Conservation (phyloP, 2,797 vertebrate genomes). For the Triplophysa bombifrons region DNA sequence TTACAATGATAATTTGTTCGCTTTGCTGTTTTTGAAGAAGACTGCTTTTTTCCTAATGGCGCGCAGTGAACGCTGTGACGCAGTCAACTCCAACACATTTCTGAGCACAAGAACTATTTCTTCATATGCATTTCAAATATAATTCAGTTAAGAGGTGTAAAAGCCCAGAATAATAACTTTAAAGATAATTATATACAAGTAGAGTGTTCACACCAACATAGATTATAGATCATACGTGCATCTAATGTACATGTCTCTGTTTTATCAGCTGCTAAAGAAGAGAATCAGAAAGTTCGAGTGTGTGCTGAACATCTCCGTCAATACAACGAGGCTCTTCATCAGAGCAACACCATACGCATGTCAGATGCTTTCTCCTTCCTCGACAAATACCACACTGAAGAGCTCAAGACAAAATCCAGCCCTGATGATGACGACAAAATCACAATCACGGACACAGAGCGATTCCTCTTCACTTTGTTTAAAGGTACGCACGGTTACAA, state of each 20-base stretch:
- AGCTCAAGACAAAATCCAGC: conserved; percentile 80
- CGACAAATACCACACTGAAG: conserved; percentile 82
- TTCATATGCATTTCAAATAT: too few species aligned
- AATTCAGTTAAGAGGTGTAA: too few species aligned
- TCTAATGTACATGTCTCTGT: background rate
- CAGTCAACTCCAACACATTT: too few species aligned
- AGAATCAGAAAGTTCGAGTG: conserved; percentile 82
- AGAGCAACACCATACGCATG: conserved; percentile 92
- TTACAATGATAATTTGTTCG: background rate
- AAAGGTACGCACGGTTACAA: conserved; percentile 75
- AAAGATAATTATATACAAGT: too few species aligned
- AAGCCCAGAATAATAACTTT: too few species aligned
- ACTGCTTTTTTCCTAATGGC: background rate
- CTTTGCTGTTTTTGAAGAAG: conserved; percentile 8
- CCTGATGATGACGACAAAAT: conserved; percentile 71
- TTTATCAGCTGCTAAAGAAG: conserved; percentile 84
- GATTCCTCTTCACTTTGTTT: conserved; percentile 86
- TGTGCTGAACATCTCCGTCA: conserved; percentile 89
- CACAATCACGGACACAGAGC: conserved; percentile 81
- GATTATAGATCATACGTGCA: background rate
- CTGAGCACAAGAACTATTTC: too few species aligned
- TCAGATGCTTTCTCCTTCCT: conserved; percentile 87
- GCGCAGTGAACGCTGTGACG: background rate
- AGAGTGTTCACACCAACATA: too few species aligned
- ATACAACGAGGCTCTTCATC: conserved; percentile 90